Percentiles rank a stretch among this genome's conserved stretches.
Evolutionary conservation across 1,140 invertebrate genomes (phyloP).

Genomic region (Lepidostoma basale): DNA sequence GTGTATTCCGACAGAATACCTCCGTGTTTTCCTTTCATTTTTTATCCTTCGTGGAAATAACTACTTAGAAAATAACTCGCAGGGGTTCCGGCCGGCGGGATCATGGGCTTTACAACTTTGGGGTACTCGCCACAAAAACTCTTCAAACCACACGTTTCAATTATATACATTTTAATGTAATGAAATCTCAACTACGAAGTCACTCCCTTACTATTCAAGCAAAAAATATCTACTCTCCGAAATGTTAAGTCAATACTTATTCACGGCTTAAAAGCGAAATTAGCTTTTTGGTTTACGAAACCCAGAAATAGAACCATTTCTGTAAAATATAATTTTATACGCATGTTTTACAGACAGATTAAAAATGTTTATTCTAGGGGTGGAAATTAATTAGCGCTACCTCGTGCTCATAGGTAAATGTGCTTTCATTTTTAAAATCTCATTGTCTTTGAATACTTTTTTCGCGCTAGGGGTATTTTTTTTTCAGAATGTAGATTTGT

Average conservation of each 20-base stretch:
- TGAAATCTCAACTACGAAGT: slow-evolving; percentile 13
- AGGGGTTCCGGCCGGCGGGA: slow-evolving; percentile 10
- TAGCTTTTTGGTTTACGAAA: too few relatives aligned
- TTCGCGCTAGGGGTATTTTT: too few relatives aligned
- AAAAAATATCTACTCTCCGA: not conserved
- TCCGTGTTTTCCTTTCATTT: slow-evolving; percentile 22
- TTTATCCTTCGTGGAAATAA: slow-evolving; percentile 15
- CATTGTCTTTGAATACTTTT: too few relatives aligned
- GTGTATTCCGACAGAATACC: slow-evolving; percentile 24
- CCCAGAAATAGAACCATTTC: too few relatives aligned
- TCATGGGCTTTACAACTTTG: slow-evolving; percentile 27
- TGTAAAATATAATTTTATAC: too few relatives aligned
- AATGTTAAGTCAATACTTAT: not conserved
- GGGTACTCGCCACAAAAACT: slow-evolving; percentile 25
- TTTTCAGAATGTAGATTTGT: not conserved
- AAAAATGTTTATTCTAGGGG: too few relatives aligned
- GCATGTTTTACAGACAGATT: too few relatives aligned
- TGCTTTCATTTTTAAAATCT: too few relatives aligned
- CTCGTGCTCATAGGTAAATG: too few relatives aligned
- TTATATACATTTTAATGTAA: slow-evolving; percentile 29
- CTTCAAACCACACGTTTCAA: slow-evolving; percentile 25
- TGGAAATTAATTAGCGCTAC: too few relatives aligned
- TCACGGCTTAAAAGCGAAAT: not conserved
- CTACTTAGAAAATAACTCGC: slow-evolving; percentile 24
- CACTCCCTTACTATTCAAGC: not conserved